A percentile compares a stretch with the other conserved stretches of the same genome.
Conservation (phyloP, 2,113 vertebrate genomes). For the Pterocles burchelli region DNA sequence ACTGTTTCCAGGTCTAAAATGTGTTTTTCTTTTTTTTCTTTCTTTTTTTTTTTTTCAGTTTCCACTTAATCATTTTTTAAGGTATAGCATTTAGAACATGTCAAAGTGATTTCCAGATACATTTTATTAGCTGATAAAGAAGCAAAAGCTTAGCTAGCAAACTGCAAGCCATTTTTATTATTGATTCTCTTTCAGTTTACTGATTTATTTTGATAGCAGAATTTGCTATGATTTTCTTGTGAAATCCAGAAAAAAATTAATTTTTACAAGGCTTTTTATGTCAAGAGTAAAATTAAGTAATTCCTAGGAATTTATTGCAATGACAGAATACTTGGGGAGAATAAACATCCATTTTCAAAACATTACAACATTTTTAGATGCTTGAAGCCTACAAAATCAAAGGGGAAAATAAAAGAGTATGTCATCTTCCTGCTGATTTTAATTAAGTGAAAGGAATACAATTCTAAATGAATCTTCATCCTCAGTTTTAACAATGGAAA, state of each 20-base stretch:
- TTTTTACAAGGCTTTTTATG: not conserved
- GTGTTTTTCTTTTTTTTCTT: not conserved
- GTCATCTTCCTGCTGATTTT: not conserved
- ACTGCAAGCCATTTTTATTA: not conserved
- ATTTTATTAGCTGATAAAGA: not conserved
- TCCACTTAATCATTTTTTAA: not conserved
- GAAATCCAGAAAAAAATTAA: not conserved
- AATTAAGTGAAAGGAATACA: not conserved
- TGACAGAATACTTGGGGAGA: not conserved
- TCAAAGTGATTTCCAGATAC: not conserved
- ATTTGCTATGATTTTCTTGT: not conserved
- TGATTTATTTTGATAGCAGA: not conserved
- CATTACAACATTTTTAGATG: not conserved
- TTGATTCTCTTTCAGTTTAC: not conserved
- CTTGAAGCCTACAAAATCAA: not conserved
- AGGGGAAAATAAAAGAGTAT: not conserved
- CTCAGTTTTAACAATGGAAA: not conserved
- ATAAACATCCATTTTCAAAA: not conserved
- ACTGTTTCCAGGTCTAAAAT: not conserved
- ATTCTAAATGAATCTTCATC: not conserved
- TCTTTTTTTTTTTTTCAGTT: not conserved
- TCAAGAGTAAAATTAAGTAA: not conserved
- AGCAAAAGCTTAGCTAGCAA: not conserved
- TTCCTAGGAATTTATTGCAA: not conserved
- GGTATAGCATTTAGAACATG: not conserved